phyloP scores from a whole-genome alignment of 2,113 vertebrate species.

The Limanda limanda region DNA sequence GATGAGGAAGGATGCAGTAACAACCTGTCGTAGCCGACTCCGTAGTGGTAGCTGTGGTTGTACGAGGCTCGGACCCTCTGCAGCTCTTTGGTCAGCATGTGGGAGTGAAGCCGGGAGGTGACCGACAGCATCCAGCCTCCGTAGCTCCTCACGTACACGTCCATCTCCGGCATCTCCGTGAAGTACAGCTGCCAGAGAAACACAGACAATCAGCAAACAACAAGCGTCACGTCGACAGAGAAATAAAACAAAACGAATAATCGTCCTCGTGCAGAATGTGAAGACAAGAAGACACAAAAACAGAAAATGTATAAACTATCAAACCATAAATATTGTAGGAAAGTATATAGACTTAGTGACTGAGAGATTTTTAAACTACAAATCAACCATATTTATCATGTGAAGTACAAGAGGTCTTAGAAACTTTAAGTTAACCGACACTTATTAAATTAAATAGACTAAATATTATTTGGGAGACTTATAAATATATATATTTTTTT shows the following conservation, averaged over 20 bases:
- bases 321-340: too few relatives aligned
- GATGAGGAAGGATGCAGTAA: too few relatives aligned
- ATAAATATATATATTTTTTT: too few relatives aligned
- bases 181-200: conserved; percentile 78
- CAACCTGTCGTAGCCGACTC: conserved; percentile 83
- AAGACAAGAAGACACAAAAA: background rate
- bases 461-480: too few relatives aligned
- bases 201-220: background rate
- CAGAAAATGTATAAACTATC: too few relatives aligned
- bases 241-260: background rate
- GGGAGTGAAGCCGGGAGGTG: conserved; percentile 80
- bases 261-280: background rate
- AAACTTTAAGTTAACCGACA: too few relatives aligned
- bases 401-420: too few relatives aligned
- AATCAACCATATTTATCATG: too few relatives aligned
- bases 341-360: too few relatives aligned
- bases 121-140: conserved; percentile 86
- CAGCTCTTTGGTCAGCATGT: conserved; percentile 80
- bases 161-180: conserved; percentile 82
- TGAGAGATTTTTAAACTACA: too few relatives aligned
- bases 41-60: conserved; percentile 81
- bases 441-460: too few relatives aligned
- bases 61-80: conserved; percentile 67
- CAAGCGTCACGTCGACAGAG: background rate
- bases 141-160: conserved; percentile 82